These are phyloP conservation scores for Diglossa cyanea DNA, from an alignment of 2,797 vertebrate genomes.

Conservation along the genomic window DNA sequence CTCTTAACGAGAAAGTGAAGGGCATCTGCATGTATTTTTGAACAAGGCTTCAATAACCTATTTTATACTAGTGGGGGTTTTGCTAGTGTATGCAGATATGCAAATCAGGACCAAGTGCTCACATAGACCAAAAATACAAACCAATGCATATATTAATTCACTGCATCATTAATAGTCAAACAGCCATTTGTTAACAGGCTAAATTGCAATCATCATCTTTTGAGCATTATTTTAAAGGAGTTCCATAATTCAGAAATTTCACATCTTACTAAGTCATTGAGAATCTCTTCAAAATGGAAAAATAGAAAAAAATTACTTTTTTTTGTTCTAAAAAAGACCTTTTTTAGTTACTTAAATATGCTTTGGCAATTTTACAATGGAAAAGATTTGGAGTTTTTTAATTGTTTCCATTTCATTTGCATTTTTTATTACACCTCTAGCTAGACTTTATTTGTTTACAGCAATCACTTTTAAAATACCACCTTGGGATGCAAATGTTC, in stretches of 20 bases:
- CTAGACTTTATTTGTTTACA: background rate
- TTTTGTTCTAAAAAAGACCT: background rate
- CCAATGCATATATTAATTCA: background rate
- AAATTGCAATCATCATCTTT: background rate
- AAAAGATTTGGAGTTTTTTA: background rate
- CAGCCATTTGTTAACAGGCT: background rate
- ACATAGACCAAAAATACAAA: background rate
- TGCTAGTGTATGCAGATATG: background rate
- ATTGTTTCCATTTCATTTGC: background rate
- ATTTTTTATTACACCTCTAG: background rate
- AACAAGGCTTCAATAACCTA: background rate
- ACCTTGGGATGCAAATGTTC: background rate
- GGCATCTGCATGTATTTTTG: background rate
- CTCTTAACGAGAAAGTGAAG: background rate
- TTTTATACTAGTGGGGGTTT: background rate
- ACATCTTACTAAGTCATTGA: background rate
- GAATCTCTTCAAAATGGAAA: background rate
- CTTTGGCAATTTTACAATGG: background rate
- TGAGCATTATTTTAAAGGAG: background rate
- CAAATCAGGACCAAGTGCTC: background rate
- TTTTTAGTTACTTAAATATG: background rate
- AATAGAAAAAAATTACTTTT: background rate
- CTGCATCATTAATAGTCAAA: background rate
- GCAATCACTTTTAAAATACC: background rate
- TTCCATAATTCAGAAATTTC: background rate